These are phyloP conservation scores for Apostichopus parvimensis DNA, from an alignment of 35 echinoderm and acorn worm genomes.

Conservation along the genomic window DNA sequence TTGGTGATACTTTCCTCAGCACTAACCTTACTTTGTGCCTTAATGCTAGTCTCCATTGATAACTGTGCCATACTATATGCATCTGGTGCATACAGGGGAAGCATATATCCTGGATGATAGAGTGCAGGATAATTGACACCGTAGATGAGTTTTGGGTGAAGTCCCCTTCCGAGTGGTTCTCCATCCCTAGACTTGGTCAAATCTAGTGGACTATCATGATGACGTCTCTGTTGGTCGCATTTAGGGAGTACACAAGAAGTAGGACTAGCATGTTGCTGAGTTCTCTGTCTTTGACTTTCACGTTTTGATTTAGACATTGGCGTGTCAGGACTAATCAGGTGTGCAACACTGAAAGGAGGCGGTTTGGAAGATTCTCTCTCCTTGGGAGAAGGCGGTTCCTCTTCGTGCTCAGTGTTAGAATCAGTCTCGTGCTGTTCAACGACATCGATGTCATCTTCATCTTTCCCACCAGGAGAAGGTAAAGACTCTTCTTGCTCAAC, in stretches of 20 bases:
- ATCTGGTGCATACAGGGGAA: slow-evolving; percentile 64
- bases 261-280: slow-evolving; percentile 9
- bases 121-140: slow-evolving; percentile 85
- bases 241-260: not conserved
- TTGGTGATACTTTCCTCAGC: slow-evolving; percentile 29
- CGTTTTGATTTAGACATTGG: slow-evolving; percentile 29
- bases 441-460: not conserved
- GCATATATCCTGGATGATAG: slow-evolving; percentile 64
- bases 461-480: not conserved
- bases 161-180: slow-evolving; percentile 32
- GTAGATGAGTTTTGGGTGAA: slow-evolving; percentile 70
- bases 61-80: slow-evolving; percentile 61
- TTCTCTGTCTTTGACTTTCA: not conserved
- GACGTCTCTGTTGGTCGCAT: not conserved
- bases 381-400: slow-evolving; percentile 1
- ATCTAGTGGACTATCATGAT: slow-evolving; percentile 73
- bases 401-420: not conserved
- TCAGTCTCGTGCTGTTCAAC: not conserved
- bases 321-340: slow-evolving; percentile 53
- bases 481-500: not conserved
- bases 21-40: slow-evolving; percentile 49
- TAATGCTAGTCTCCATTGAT: slow-evolving; percentile 76
- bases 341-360: slow-evolving; percentile 52
- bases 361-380: slow-evolving; percentile 33
- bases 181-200: slow-evolving; percentile 69